Evolutionary conservation across 2,888 invertebrate species (phyloP), one percentile per base, ranked within the genome.

Genomic region (Saturnia pavonia): DNA sequence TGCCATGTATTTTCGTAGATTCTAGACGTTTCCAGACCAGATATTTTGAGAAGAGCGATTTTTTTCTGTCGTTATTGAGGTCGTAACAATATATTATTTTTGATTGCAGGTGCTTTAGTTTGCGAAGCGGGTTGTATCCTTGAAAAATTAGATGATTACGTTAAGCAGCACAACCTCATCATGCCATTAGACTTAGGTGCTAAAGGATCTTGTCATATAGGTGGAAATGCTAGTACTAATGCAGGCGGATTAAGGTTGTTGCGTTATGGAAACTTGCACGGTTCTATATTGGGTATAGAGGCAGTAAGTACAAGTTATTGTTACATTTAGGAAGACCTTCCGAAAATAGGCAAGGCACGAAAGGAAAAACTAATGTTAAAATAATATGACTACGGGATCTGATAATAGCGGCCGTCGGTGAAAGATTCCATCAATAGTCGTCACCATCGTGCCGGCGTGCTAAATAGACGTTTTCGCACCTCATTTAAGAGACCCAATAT

Each of bases 131-230:
- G 99, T 1, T 99, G 99, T 88, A 95, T 99, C 70, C 91, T 99
- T 74, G 98, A 99, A 89, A 96, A 94, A 68, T 89, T 99, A 67
- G 98, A 99, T 80, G 95, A 95, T 71, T 95, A 96, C 82, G 95
- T 98, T 4, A 94, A 95, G 6, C 95, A 97, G 11, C 92, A 94
- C 71, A 96, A 96, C n/a, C 94, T 98, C 57, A 98, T 98, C 89
- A 98, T 99, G 96, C 99, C 99, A 0, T 87, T 99, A 71, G 99
- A 99, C 92, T 94, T 99, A 73, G 99, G 99, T 0, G 99, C 99
- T 0, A 99, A 99, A 91, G 99, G 98, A 43, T 97, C 97, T 72
- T 99, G 99, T 83, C 97, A 99, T 70, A 97, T 99, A 77, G 99
- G 99, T 1, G 99, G 99, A 25, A 99, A 99, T 88, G 95, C 99